Base-by-base conservation (phyloP, 2,113 vertebrate species). In the Marmota flaviventris region DNA sequence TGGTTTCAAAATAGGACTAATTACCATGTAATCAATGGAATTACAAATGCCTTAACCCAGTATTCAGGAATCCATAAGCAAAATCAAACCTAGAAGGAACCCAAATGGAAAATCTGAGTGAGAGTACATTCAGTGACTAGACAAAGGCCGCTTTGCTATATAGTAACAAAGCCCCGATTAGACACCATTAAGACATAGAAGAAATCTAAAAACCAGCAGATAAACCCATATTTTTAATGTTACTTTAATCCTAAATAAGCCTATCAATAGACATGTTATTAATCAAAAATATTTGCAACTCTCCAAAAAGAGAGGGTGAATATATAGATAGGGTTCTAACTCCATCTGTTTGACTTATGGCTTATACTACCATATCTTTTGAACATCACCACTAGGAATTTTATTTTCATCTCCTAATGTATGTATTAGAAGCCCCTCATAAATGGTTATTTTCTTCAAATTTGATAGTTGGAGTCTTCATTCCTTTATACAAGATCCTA, bases 1-100 rank as follows among this genome's bases (percentile, higher is more conserved):
- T 72, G 42, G 69, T 89, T 93, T 95, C 42, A 84, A 93, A 93
- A 91, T 37, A 91, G 69, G 58, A 94, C 92, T 97, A 87, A 95
- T 96, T 97, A 95, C 51, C 42, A 45, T 78, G 75, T 67, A 97
- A 86, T 92, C 65, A 91, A 48, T 96, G 75, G 53, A 9, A 72
- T 91, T 94, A 63, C 78, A 95, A 82, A 76, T 89, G 77, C 18
- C 75, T 89, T 89, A 67, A 27, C 61, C 61, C 63, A 91, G 81
- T 51, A 61, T 75, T 93, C 73, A 85, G 37, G 89, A 94, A 85
- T 90, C 67, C 22, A 58, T 81, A 94, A 34, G 53, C 67, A 77
- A 92, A 96, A 86, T 63, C 25, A 39, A 39, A 70, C 24, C 27
- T 45, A 34, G 37, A 87, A 82, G 79, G 37, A 53, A 96, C 20